Conservation (phyloP, 2,888 invertebrate genomes). For the Cheilosia soror region DNA sequence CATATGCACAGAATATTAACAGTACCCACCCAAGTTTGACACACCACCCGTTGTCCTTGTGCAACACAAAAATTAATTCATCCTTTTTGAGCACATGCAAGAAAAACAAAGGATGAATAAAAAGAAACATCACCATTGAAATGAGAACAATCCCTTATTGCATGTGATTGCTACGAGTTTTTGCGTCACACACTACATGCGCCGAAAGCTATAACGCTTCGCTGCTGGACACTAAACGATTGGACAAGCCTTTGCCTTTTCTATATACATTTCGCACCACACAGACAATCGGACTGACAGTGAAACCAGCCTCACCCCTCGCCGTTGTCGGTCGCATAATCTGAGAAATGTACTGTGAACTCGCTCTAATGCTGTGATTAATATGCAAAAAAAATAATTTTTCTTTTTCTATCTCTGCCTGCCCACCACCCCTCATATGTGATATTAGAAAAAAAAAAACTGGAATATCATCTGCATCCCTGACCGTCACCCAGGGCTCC, state of each 20-base stretch:
- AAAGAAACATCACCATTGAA: constrained; percentile 3
- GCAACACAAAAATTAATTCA: constrained; percentile 14
- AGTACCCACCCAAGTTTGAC: not conserved
- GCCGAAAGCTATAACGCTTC: constrained; percentile 34
- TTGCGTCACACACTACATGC: not conserved
- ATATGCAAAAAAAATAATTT: constrained; percentile 36
- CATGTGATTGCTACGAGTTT: constrained; percentile 15
- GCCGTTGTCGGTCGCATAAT: constrained; percentile 26
- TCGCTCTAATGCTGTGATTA: constrained; percentile 49
- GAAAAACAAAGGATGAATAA: too few relatives aligned
- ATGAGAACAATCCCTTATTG: constrained; percentile 40
- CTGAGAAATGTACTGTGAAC: constrained; percentile 45
- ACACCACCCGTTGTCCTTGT: constrained; percentile 25
- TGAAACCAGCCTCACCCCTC: not conserved
- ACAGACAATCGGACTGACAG: constrained; percentile 21
- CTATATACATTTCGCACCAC: constrained; percentile 10
- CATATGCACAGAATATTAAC: too few relatives aligned
- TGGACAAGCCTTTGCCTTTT: constrained; percentile 51
- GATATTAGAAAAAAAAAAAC: constrained; percentile 21
- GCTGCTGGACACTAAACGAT: constrained; percentile 35
- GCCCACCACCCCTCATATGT: constrained; percentile 8
- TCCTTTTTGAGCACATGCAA: not conserved
- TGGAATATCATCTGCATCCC: constrained; percentile 38
- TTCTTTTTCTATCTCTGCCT: not conserved
- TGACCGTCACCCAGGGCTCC: constrained; percentile 26